phyloP scores from a whole-genome alignment of 2,797 vertebrate genomes.

The Argya squamiceps region DNA sequence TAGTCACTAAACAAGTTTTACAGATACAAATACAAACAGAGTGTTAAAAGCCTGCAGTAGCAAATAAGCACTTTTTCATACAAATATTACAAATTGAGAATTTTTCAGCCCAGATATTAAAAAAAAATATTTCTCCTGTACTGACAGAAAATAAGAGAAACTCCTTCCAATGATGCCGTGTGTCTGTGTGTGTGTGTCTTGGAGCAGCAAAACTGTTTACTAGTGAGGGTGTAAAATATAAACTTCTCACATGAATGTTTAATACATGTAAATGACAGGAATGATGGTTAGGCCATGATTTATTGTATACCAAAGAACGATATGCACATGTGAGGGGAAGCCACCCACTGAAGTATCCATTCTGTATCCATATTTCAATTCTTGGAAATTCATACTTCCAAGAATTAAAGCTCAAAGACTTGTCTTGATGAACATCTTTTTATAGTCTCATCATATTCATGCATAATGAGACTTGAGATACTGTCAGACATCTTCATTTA shows the following conservation, averaged over 20 bases:
- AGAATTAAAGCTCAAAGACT: background rate
- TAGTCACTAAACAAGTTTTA: background rate
- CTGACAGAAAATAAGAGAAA: background rate
- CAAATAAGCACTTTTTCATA: background rate
- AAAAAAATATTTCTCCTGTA: background rate
- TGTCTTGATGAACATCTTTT: background rate
- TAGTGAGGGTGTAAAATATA: background rate
- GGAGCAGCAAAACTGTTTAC: background rate
- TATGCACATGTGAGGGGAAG: background rate
- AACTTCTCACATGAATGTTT: background rate
- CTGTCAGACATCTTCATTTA: conserved; percentile 37
- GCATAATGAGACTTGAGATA: conserved; percentile 1
- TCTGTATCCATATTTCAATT: background rate
- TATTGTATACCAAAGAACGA: background rate
- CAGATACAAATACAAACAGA: background rate
- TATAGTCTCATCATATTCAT: background rate
- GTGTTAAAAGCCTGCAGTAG: background rate
- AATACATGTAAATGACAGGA: background rate
- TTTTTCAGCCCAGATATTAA: background rate
- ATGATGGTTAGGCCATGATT: background rate
- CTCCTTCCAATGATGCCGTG: rapidly evolving
- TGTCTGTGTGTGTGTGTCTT: background rate
- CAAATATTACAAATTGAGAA: background rate
- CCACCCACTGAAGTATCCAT: background rate
- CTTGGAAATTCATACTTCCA: background rate